phyloP scores from a whole-genome alignment of 2,797 vertebrate species.

The Percopsis omiscomaycus region DNA sequence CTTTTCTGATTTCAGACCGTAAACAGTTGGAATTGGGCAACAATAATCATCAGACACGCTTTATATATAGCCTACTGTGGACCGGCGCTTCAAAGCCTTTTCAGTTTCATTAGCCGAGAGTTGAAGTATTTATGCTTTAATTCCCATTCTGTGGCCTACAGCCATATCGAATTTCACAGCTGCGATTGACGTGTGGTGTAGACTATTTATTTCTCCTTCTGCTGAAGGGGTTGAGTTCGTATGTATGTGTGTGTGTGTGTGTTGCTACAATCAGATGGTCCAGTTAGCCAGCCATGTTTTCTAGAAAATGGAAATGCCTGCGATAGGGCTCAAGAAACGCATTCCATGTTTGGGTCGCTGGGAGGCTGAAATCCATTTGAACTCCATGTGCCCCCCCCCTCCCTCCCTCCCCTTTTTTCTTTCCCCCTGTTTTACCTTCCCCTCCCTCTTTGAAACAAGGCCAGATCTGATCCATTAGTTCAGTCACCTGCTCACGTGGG shows the following conservation, averaged over 20 bases:
- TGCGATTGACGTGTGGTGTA: not conserved
- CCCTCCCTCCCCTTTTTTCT: not conserved
- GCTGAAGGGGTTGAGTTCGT: not conserved
- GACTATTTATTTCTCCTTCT: conserved; percentile 6
- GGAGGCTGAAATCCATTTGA: conserved; percentile 32
- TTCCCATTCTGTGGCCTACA: conserved; percentile 9
- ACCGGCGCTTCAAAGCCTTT: conserved; percentile 4
- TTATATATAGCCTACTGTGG: too few species aligned
- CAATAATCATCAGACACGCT: not conserved
- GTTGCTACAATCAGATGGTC: conserved; percentile 1
- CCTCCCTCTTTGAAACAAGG: not conserved
- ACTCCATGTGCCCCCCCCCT: not conserved
- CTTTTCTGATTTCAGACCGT: too few species aligned
- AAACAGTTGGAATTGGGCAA: not conserved
- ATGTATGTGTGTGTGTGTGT: not conserved
- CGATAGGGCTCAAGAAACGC: conserved; percentile 18
- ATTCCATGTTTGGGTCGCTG: conserved; percentile 15
- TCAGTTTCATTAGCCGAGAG: not conserved
- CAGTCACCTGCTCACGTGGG: conserved; percentile 3
- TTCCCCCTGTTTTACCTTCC: not conserved
- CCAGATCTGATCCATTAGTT: conserved; percentile 9
- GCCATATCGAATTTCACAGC: conserved; percentile 23
- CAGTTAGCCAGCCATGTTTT: conserved; percentile 25
- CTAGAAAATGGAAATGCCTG: conserved; percentile 28
- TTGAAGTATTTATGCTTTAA: conserved; percentile 10